These are phyloP conservation scores for Saccopteryx bilineata DNA, from an alignment of 2,113 vertebrate genomes.

Conservation along the genomic window DNA sequence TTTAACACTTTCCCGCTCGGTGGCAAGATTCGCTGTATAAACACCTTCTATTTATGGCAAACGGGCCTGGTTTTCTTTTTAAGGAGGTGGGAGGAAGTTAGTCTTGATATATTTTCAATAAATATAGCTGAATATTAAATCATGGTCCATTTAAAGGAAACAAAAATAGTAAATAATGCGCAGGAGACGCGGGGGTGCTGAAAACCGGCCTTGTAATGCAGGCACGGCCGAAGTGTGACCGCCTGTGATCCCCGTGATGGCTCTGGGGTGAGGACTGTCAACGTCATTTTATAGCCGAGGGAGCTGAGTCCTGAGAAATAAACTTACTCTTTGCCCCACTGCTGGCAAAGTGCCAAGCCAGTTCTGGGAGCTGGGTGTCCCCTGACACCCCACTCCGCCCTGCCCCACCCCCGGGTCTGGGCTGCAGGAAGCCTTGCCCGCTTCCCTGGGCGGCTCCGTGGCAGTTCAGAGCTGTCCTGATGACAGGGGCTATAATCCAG, in stretches of 20 bases:
- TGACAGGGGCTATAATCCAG: background rate
- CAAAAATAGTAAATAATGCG: background rate
- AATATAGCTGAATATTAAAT: background rate
- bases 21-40: background rate
- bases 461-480: background rate
- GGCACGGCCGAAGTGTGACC: accelerated
- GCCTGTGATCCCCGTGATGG: no score
- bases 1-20: background rate
- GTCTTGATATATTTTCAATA: background rate
- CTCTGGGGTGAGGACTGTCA: background rate
- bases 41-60: background rate
- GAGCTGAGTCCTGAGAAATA: background rate
- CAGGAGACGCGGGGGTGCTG: background rate
- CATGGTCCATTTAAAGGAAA: background rate
- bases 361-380: background rate
- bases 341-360: background rate
- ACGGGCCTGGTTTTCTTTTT: background rate
- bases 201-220: background rate
- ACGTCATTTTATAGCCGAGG: background rate
- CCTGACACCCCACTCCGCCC: background rate
- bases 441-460: accelerated
- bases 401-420: background rate
- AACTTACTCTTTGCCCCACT: background rate
- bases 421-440: background rate
- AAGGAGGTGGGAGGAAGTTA: background rate